These are phyloP conservation scores for Tolmerus cingulatus DNA, from an alignment of 2,888 invertebrate genomes.

Conservation along the genomic window DNA sequence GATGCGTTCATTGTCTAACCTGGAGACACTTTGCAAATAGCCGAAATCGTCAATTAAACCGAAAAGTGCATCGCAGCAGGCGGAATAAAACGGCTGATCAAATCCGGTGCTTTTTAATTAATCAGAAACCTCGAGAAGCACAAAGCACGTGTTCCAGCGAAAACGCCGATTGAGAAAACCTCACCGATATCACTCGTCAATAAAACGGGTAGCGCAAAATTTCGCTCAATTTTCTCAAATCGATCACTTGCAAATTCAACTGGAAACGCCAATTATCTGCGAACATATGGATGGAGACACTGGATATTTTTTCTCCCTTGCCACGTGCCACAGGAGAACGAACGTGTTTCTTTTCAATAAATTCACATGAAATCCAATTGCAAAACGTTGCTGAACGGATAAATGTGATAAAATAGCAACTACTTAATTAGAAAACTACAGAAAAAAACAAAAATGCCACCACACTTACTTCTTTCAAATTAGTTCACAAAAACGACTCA, in stretches of 20 bases:
- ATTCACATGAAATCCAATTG: neutral
- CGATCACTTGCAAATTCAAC: neutral
- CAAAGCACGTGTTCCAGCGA: constrained; percentile 21
- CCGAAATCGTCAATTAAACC: neutral
- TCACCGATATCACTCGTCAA: neutral
- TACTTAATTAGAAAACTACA: neutral
- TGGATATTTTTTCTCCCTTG: neutral
- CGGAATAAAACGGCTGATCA: neutral
- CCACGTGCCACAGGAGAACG: constrained; percentile 3
- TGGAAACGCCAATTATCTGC: neutral
- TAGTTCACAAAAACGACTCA: constrained; percentile 59
- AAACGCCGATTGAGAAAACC: neutral
- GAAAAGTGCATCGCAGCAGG: neutral
- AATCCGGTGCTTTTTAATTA: neutral
- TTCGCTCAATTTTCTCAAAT: neutral
- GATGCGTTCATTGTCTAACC: neutral
- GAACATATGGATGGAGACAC: constrained; percentile 6
- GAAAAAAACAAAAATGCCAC: constrained; percentile 43
- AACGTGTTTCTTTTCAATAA: neutral
- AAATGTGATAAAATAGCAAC: neutral
- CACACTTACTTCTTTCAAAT: constrained; percentile 52
- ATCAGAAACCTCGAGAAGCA: neutral
- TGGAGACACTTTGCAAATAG: neutral
- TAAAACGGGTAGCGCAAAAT: neutral
- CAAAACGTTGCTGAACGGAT: constrained; percentile 21